Evolutionary conservation across 2,888 invertebrate genomes (phyloP).

Genomic region (Diarsia dahlii): DNA sequence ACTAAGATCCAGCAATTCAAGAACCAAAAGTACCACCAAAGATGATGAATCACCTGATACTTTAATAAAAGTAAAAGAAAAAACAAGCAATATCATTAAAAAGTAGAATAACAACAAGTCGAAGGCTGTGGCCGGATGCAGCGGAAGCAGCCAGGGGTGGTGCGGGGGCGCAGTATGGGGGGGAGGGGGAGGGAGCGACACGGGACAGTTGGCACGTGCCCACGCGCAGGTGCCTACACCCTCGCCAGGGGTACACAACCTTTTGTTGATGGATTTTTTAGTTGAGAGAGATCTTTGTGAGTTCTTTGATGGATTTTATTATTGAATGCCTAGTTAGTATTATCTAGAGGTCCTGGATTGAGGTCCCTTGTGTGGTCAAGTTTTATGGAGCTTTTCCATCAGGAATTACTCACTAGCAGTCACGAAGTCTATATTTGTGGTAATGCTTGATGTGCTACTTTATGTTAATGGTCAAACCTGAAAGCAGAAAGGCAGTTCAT

Average conservation of each 20-base stretch:
- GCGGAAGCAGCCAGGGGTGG: conserved; percentile 72
- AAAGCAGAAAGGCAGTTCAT: neutral
- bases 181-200: conserved; percentile 64
- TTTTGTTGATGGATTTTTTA: conserved; percentile 35
- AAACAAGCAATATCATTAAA: conserved; percentile 44
- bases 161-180: conserved; percentile 29
- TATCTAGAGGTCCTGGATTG: neutral
- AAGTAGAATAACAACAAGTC: conserved; percentile 61
- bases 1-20: too few relatives aligned
- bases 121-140: conserved; percentile 77
- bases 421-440: neutral
- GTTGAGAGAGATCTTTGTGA: conserved; percentile 1
- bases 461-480: neutral
- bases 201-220: conserved; percentile 88
- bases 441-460: neutral
- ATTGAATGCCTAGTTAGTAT: neutral
- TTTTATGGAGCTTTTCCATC: too few relatives aligned
- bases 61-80: conserved; percentile 34
- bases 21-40: neutral
- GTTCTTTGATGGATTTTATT: neutral
- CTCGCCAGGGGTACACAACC: conserved; percentile 70
- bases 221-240: conserved; percentile 84
- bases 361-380: neutral
- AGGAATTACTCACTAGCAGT: neutral
- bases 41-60: conserved; percentile 22